Evolutionary conservation across 2,113 vertebrate species (phyloP).

Genomic region (Lepisosteus oculatus): DNA sequence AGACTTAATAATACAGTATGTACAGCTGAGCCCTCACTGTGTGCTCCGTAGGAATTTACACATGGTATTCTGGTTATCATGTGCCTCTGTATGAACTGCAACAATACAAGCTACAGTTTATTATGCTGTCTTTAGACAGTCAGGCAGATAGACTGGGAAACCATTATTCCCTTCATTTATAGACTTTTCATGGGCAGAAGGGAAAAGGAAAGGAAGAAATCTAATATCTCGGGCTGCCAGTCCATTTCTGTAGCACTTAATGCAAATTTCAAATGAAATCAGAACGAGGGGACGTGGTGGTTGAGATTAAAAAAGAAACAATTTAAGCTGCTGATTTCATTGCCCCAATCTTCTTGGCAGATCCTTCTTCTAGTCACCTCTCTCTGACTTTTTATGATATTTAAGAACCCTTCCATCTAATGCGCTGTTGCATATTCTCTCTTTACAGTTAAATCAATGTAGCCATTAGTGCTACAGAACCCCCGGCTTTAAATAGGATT

Average conservation of each 20-base stretch:
- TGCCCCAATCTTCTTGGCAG: not conserved
- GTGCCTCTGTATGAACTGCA: no score
- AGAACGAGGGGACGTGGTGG: no score
- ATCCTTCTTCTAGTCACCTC: not conserved
- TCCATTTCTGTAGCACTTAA: not conserved
- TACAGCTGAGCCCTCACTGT: no score
- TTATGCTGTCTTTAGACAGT: not conserved
- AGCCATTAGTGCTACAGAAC: constrained; percentile 18
- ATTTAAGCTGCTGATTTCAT: not conserved
- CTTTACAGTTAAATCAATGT: constrained; percentile 22
- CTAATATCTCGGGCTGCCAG: not conserved
- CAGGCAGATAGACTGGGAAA: not conserved
- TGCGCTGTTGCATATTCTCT: constrained; percentile 11
- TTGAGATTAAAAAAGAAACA: not conserved
- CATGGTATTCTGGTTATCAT: no score
- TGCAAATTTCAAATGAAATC: not conserved
- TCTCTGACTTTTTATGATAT: not conserved
- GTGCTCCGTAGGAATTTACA: no score
- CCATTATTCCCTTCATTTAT: not conserved
- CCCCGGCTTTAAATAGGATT: constrained; percentile 15
- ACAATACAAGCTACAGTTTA: no score
- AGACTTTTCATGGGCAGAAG: not conserved
- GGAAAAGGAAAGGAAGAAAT: not conserved
- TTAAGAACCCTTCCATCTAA: not conserved
- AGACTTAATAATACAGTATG: no score